These are phyloP conservation scores for Drosophila albomicans DNA, from an alignment of 1,140 invertebrate species.

Conservation along the genomic window DNA sequence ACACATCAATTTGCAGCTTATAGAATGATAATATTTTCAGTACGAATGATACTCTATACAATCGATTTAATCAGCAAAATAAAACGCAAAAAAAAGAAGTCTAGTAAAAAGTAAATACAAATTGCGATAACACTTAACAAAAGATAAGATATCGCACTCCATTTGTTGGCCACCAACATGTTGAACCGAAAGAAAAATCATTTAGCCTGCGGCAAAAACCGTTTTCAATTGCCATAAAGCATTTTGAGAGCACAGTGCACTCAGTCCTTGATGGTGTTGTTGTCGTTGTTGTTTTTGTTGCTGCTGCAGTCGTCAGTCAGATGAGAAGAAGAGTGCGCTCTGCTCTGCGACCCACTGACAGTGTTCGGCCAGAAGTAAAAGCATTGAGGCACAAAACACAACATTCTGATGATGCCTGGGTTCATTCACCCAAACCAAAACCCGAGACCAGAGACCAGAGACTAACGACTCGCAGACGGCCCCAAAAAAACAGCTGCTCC, in stretches of 20 bases:
- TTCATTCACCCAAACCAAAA: conserved; percentile 76
- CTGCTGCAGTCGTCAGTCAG: neutral
- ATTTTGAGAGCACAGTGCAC: conserved; percentile 5
- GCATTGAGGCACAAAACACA: conserved; percentile 42
- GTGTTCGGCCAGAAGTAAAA: conserved; percentile 11
- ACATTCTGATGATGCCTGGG: conserved; percentile 38
- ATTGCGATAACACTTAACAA: neutral
- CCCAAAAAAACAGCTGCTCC: conserved; percentile 66
- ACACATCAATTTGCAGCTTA: no score
- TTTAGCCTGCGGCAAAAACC: neutral
- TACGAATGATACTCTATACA: neutral
- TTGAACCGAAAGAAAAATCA: neutral
- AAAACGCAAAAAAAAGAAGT: neutral
- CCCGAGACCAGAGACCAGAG: neutral
- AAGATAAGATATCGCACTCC: neutral
- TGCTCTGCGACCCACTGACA: conserved; percentile 20
- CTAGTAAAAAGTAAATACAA: neutral
- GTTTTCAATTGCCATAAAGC: neutral
- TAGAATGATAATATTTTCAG: conserved; percentile 3
- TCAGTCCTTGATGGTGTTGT: conserved; percentile 7
- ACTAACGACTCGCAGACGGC: neutral
- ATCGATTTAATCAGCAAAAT: neutral
- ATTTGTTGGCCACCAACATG: neutral
- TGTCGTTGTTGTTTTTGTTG: no score
- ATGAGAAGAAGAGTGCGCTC: neutral